A percentile compares a stretch with the other conserved stretches of the same genome.
Conservation (phyloP, 1,140 invertebrate species). For the Aphelenchoides avenae region DNA sequence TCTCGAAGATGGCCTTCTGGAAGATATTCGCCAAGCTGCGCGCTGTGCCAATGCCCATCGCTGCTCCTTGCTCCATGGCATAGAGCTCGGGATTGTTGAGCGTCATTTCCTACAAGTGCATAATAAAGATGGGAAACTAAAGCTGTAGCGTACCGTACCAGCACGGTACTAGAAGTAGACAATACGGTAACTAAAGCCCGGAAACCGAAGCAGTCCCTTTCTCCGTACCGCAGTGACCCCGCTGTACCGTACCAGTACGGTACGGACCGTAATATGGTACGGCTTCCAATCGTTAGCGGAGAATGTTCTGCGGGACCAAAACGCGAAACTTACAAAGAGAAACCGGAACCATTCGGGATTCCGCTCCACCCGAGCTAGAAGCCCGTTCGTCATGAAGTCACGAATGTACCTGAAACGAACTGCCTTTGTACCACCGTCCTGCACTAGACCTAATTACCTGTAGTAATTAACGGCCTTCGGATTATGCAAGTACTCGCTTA, state of each 20-base stretch:
- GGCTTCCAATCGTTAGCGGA: too few species aligned
- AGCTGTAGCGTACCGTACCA: too few species aligned
- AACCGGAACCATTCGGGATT: constrained; percentile 45
- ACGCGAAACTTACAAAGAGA: constrained; percentile 37
- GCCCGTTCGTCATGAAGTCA: constrained; percentile 26
- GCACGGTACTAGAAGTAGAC: too few species aligned
- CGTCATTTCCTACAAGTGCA: constrained; percentile 39
- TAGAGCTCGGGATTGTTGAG: constrained; percentile 42
- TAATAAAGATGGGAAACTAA: too few species aligned
- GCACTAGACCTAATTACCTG: constrained; percentile 15
- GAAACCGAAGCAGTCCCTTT: too few species aligned
- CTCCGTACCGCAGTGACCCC: too few species aligned
- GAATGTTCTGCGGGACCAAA: too few species aligned
- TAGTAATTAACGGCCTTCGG: constrained; percentile 33
- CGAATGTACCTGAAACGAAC: background rate
- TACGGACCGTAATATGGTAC: too few species aligned
- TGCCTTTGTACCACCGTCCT: constrained; percentile 3
- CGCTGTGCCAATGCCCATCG: constrained; percentile 58
- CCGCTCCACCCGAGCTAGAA: constrained; percentile 24
- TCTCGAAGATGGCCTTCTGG: constrained; percentile 19
- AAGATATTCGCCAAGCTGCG: constrained; percentile 55
- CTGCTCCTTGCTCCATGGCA: constrained; percentile 45
- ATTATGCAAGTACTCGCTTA: constrained; percentile 35
- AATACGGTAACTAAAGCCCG: too few species aligned
- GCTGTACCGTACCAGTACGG: too few species aligned